phyloP scores from a whole-genome alignment of 2,888 invertebrate species.

The Plagiodera versicolora region DNA sequence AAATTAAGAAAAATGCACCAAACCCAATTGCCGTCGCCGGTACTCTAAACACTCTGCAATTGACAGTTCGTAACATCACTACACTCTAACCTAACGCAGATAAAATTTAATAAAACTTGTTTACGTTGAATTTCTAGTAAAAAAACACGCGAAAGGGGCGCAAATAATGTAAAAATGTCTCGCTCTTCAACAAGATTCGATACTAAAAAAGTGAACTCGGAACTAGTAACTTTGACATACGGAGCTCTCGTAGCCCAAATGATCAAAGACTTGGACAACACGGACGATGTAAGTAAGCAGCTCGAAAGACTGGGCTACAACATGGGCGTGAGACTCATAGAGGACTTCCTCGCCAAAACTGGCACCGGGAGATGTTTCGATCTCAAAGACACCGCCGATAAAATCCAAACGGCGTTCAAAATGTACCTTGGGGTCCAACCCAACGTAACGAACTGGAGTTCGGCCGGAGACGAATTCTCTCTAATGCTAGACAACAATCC shows the following conservation, averaged over 20 bases:
- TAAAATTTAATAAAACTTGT: too few relatives aligned
- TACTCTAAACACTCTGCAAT: too few relatives aligned
- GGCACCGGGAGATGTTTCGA: constrained; percentile 89
- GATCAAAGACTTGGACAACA: constrained; percentile 93
- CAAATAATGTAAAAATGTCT: constrained; percentile 59
- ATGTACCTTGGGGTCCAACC: constrained; percentile 91
- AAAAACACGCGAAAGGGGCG: too few relatives aligned
- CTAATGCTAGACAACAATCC: constrained; percentile 94
- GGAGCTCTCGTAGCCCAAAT: constrained; percentile 97
- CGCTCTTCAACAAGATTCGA: constrained; percentile 71
- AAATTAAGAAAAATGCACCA: too few relatives aligned
- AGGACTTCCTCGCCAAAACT: constrained; percentile 94
- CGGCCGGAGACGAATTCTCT: constrained; percentile 95
- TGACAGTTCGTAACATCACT: too few relatives aligned
- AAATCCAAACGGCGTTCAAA: constrained; percentile 80
- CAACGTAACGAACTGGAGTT: constrained; percentile 91
- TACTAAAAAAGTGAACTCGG: constrained; percentile 90
- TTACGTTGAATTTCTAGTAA: too few relatives aligned
- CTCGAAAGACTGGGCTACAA: constrained; percentile 95
- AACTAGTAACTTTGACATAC: constrained; percentile 95
- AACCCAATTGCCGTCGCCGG: too few relatives aligned
- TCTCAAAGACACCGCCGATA: constrained; percentile 96
- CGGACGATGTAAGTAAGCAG: constrained; percentile 97
- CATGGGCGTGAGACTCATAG: constrained; percentile 96
- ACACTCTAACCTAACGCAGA: too few relatives aligned